These are phyloP conservation scores for Henicopernis longicauda DNA, from an alignment of 2,113 vertebrate genomes.

Conservation along the genomic window DNA sequence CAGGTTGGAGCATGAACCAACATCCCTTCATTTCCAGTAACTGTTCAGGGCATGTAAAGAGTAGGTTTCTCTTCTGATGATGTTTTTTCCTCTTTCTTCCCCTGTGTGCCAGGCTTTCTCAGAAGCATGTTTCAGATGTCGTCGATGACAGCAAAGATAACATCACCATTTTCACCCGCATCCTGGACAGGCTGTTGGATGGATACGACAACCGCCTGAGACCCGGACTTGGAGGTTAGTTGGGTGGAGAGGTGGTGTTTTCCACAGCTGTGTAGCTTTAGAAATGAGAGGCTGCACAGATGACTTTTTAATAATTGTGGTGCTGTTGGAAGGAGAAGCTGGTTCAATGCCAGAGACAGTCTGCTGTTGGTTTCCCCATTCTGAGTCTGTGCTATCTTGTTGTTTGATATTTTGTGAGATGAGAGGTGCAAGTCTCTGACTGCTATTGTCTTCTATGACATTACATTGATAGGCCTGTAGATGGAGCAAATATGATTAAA, in stretches of 20 bases:
- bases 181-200: slow-evolving; percentile 93
- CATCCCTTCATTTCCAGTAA: background rate
- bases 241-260: background rate
- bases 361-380: background rate
- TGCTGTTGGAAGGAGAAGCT: background rate
- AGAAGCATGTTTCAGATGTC: slow-evolving; percentile 77
- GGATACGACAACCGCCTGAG: slow-evolving; percentile 96
- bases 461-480: background rate
- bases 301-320: background rate
- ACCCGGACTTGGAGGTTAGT: slow-evolving; percentile 84
- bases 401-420: background rate
- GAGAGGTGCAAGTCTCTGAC: background rate
- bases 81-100: background rate
- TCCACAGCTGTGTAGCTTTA: background rate
- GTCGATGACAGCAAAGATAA: slow-evolving; percentile 93
- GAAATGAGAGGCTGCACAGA: background rate
- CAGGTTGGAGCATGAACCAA: background rate
- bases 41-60: background rate
- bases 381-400: background rate
- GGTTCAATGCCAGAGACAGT: background rate
- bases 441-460: background rate
- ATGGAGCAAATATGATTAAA: slow-evolving; percentile 1
- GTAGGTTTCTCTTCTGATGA: background rate
- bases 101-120: slow-evolving; percentile 63
- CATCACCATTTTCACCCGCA: slow-evolving; percentile 96